A percentile compares a stretch with the other conserved stretches of the same genome.
Evolutionary conservation across 1,140 invertebrate species (phyloP).

Genomic region (Dryas iulia): DNA sequence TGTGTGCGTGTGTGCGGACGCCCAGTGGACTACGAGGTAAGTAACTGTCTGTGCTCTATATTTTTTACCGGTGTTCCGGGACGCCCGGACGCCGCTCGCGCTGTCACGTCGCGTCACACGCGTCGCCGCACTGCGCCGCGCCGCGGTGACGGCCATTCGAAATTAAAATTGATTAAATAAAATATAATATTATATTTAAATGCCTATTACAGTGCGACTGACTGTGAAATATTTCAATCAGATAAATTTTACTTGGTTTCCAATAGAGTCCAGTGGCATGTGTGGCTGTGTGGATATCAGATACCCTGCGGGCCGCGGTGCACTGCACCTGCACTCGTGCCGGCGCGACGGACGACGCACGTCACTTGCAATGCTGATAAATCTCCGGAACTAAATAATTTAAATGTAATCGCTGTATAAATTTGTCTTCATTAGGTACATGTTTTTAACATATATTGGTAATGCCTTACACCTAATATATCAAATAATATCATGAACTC

Average conservation of each 20-base stretch:
- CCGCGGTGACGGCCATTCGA: too few species aligned
- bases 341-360: too few species aligned
- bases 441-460: too few species aligned
- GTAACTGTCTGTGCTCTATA: slow-evolving; percentile 21
- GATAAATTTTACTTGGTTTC: background rate
- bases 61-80: slow-evolving; percentile 6
- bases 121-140: slow-evolving; percentile 11
- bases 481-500: too few species aligned
- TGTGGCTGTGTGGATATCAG: background rate
- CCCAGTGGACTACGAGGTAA: slow-evolving; percentile 3
- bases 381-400: background rate
- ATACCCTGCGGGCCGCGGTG: background rate
- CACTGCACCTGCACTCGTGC: too few species aligned
- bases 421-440: background rate
- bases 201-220: background rate
- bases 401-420: background rate
- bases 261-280: background rate
- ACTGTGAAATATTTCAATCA: background rate
- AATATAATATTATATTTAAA: background rate
- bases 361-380: too few species aligned
- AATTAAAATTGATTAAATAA: background rate
- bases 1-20: background rate
- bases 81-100: slow-evolving; percentile 1
- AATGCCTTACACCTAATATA: too few species aligned
- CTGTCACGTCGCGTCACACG: slow-evolving; percentile 21